Base-by-base conservation (phyloP, 64 coral and sea anemone species). In the Dendronephthya gigantea region DNA sequence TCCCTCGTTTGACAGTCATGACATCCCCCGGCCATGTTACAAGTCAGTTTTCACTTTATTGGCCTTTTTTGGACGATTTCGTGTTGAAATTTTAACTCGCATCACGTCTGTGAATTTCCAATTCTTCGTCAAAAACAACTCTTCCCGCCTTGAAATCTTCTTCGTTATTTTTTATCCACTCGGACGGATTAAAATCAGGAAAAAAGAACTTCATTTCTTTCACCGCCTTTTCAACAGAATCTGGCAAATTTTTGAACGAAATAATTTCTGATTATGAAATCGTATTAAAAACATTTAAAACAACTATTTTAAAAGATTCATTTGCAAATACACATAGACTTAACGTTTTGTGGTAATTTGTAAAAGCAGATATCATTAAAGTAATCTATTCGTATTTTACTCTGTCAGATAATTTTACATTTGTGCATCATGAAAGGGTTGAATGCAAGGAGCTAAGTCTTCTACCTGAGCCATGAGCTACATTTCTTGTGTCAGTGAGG, bases 181-280 rank as follows among this genome's bases (percentile, higher is more conserved):
- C 45, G 11, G 38, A 22, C 32, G 50, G 84, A 84, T 88, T 43
- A 47, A 97, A 97, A 4, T 91, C 87, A 11, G 94, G 94, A 29
- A 97, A 97, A 62, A 97, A 97, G 72, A 91, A 91, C 40, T 75
- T 83, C 35, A 97, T 97, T 56, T 97, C 94, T 87, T 88, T 97
- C 50, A 74, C 87, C 49, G 94, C 94, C 43, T 91, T 86, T 81
- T 97, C 89, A 52, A 86, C 83, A 16, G 94, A 97, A 86, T 97
- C 94, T 97, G 49, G 0, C 41, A 58, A 86, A 12, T 79, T 36
- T 36, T 79, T 16, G 29, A 81, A 93, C 72, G 86, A 1, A 72
- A 30, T 16, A 35, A 38, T 16, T 19, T 9, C 15, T 39, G 13
- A 49, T 52, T 16, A 48, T n/a, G n/a, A n/a, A n/a, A n/a, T n/a